Conservation (phyloP, 2,888 invertebrate genomes). For the Disparrhopalites patrizii region DNA sequence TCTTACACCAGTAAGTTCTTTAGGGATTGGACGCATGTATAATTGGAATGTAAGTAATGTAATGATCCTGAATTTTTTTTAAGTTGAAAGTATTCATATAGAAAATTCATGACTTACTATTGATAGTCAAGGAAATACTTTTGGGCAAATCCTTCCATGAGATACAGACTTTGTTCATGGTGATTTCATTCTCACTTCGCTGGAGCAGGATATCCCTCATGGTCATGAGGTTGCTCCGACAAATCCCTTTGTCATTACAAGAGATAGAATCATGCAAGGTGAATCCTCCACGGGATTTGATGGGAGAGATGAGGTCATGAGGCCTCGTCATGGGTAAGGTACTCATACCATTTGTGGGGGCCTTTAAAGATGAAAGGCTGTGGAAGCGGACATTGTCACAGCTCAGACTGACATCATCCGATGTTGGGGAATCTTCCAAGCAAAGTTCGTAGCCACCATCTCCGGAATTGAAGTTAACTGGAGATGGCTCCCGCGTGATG, state of each 20-base stretch:
- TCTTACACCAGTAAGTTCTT: no score
- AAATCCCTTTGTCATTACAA: no score
- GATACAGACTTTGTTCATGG: background rate
- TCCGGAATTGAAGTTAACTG: background rate
- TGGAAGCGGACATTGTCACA: background rate
- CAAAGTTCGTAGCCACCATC: background rate
- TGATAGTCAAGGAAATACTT: slow-evolving; percentile 3
- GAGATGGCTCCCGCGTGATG: background rate
- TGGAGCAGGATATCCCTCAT: background rate
- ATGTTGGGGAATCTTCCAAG: background rate
- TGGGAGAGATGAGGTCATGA: background rate
- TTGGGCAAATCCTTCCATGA: slow-evolving; percentile 16
- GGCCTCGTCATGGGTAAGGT: background rate
- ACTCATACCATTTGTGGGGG: background rate
- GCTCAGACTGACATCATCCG: background rate
- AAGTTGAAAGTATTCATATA: no score
- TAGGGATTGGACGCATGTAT: no score
- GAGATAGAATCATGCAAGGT: background rate
- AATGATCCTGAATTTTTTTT: no score
- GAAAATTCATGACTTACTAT: no score
- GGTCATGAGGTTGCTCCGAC: background rate
- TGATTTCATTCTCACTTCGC: background rate
- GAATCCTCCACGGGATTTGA: background rate
- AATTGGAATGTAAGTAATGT: no score
- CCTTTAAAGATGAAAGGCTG: background rate